Base-by-base conservation (phyloP, 2,113 vertebrate species). In the Manacus vitellinus region DNA sequence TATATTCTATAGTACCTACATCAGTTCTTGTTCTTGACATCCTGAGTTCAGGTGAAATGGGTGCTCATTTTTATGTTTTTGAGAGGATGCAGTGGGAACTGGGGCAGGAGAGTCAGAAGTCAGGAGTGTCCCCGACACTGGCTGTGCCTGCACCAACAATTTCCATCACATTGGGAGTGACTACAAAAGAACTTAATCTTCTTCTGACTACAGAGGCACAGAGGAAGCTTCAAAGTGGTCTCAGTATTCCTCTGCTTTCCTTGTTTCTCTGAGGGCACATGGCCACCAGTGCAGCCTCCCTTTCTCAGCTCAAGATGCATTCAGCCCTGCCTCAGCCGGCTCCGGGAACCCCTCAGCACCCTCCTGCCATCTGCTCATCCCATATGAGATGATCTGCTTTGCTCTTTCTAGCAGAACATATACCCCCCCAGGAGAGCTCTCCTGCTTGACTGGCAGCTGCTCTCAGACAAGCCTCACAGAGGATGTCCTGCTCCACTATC, bases 231-330 rank as follows among this genome's bases (percentile, higher is more conserved):
- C n/a, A 51, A 70, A 68, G 46, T 59, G 15, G 5, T 61, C 41
- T 72, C 62, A 52, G 0, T 59, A 51, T 31, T 76, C 31, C 67
- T 76, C 33, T 75, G 54, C 35, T 72, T 92, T 65, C 54, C 61
- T 59, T 3, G 1, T 6, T 82, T 31, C 35, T 71, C 70, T 1
- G 0, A 65, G 31, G 44, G 15, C 44, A 79, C 49, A n/a, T 0
- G 2, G 44, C 51, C 37, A 41, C 41, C 41, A 56, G 35, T 2
- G 4, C 56, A 43, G 31, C 23, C 12, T 62, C 9, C 2, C 23
- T 41, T 62, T 59, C 33, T 81, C 59, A 72, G 25, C 23, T 41
- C 7, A 2, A 68, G 67, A 41, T 21, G 20, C 9, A 16, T 23
- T 33, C 55, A 59, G 25, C 27, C 16, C 30, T 75, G n/a, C 39